Base-by-base conservation (phyloP, 2,797 vertebrate species). In the Catostomus latipinnis region DNA sequence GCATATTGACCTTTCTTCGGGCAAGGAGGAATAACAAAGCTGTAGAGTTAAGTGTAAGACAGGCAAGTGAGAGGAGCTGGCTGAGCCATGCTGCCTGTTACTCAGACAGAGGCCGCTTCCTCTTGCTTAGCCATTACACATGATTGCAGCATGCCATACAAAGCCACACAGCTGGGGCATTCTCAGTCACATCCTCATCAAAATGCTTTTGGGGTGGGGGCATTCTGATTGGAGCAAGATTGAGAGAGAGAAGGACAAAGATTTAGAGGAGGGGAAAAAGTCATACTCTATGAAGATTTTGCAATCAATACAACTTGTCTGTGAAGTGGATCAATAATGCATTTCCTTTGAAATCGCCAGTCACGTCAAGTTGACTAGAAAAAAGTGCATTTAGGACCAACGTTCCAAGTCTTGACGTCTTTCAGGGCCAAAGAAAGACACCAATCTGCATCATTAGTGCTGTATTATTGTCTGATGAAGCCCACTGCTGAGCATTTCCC, bases 301-400 rank as follows among this genome's bases (percentile, higher is more conserved):
- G 89, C 91, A 95, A 95, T 95, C 93, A 93, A 95, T 94, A 93
- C 88, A 91, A 93, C 92, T 95, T 94, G 93, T 94, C 93, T 93
- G 92, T 93, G 91, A 92, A 94, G 94, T 90, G 90, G 91, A 95
- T 95, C 93, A 87, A 95, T 94, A 93, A 91, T 84, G 88, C 91
- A 90, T 91, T 91, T 81, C 89, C 90, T 93, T 93, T 93, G 90
- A 94, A 94, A 93, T 94, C 92, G 92, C 93, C 93, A 91, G 90
- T 95, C 94, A 93, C 81, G 82, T 90, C 90, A 81, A 86, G 87
- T 89, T 91, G 92, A 93, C 91, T 92, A 92, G 92, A 92, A 94
- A 93, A 93, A 93, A 34, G 91, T 83, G 89, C 92, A 94, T 94
- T 95, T 94, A 93, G 92, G 91, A 93, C 89, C 90, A 88, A 86